Evolutionary conservation across 1,140 invertebrate genomes (phyloP).

Genomic region (Achatina immaculata): DNA sequence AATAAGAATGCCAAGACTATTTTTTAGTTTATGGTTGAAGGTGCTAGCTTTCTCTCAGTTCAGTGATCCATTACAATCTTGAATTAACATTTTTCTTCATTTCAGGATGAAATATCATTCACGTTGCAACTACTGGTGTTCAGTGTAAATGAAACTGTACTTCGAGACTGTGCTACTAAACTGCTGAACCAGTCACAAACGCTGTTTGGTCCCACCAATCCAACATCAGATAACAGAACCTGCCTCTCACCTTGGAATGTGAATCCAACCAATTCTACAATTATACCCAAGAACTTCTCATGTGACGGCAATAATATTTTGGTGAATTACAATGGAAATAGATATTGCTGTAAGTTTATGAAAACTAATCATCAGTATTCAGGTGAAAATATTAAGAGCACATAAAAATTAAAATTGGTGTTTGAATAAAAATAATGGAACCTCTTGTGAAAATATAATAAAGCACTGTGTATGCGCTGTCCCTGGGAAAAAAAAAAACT

Average conservation of each 20-base stretch:
- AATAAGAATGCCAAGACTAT: no score
- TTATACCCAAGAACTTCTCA: background rate
- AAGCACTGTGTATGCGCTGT: no score
- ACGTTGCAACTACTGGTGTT: background rate
- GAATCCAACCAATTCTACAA: background rate
- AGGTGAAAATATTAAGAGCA: no score
- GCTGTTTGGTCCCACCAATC: background rate
- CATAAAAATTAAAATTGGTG: no score
- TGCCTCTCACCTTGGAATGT: background rate
- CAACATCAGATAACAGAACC: background rate
- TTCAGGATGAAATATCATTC: slow-evolving; percentile 3
- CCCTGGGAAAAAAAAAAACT: no score
- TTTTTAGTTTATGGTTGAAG: no score
- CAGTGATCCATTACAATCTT: no score
- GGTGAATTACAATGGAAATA: background rate
- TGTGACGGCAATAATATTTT: background rate
- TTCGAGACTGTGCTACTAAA: background rate
- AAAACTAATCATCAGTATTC: no score
- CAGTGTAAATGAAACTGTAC: background rate
- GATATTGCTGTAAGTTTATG: slow-evolving; percentile 1
- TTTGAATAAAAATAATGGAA: no score
- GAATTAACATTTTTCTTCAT: no score
- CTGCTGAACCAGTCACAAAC: background rate
- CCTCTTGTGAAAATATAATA: no score
- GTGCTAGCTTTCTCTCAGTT: no score